Conservation (phyloP, 2,113 vertebrate genomes). For the Stomatorhinus ivindoensis region DNA sequence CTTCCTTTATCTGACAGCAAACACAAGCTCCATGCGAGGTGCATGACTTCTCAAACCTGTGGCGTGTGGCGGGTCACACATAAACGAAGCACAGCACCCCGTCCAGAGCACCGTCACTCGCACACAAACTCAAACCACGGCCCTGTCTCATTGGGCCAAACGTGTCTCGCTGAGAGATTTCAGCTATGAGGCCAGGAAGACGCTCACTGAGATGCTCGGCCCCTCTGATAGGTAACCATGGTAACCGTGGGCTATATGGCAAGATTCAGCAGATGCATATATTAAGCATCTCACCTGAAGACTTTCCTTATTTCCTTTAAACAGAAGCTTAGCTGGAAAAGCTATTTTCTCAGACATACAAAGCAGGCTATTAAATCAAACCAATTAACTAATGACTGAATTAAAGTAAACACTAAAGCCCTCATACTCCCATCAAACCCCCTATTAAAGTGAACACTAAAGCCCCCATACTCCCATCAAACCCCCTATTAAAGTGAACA, state of each 20-base stretch:
- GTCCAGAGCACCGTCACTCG: not conserved
- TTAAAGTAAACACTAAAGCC: too few relatives aligned
- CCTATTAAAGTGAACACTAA: not conserved
- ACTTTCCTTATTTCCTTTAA: not conserved
- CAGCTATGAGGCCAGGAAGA: not conserved
- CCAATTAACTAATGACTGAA: not conserved
- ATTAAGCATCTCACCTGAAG: not conserved
- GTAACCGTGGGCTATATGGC: not conserved
- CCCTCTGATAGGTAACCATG: not conserved
- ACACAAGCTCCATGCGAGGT: not conserved
- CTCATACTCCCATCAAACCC: not conserved
- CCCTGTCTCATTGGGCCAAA: not conserved
- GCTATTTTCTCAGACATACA: not conserved
- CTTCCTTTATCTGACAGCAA: not conserved
- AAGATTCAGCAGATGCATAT: not conserved
- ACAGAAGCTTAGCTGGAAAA: not conserved
- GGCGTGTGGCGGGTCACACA: not conserved
- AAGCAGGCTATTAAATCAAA: not conserved
- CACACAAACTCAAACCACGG: not conserved
- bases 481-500: not conserved
- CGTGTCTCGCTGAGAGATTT: not conserved
- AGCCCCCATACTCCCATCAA: not conserved
- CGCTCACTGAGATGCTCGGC: not conserved
- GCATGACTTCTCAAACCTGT: not conserved
- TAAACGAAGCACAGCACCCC: not conserved